These are phyloP conservation scores for Intellagama lesueurii DNA, from an alignment of 2,797 vertebrate species.

Conservation along the genomic window DNA sequence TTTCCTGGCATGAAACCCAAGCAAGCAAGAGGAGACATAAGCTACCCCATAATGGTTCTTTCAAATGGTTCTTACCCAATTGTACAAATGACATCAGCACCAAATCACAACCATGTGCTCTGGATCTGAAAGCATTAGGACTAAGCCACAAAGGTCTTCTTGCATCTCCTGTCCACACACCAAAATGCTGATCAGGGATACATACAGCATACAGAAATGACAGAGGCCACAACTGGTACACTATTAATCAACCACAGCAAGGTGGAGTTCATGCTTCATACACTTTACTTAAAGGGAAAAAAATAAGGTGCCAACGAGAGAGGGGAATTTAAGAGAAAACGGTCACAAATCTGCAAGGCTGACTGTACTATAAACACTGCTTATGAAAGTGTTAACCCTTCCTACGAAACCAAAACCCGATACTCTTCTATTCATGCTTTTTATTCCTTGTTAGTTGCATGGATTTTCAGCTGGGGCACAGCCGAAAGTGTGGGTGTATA, in stretches of 20 bases:
- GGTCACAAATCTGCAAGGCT: background rate
- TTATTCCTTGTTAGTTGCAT: background rate
- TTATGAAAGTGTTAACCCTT: background rate
- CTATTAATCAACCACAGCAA: background rate
- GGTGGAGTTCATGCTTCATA: background rate
- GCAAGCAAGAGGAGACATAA: background rate
- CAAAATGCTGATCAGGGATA: constrained; percentile 7
- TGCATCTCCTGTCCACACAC: background rate
- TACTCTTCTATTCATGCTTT: constrained; percentile 12
- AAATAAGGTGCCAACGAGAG: background rate
- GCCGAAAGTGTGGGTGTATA: background rate
- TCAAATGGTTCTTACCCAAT: background rate
- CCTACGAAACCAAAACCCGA: background rate
- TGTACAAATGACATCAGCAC: constrained; percentile 5
- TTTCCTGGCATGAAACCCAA: background rate
- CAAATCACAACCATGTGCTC: background rate
- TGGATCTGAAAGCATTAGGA: background rate
- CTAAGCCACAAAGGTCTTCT: constrained; percentile 15
- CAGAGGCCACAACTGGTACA: background rate
- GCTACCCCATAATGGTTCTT: fast-evolving
- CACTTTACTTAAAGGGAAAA: no score
- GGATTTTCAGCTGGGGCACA: constrained; percentile 8
- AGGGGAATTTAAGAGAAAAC: background rate
- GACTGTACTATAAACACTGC: background rate
- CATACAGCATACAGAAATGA: background rate